Base-by-base conservation (phyloP, 2,888 invertebrate genomes). In the Linnaemya vulpina region DNA sequence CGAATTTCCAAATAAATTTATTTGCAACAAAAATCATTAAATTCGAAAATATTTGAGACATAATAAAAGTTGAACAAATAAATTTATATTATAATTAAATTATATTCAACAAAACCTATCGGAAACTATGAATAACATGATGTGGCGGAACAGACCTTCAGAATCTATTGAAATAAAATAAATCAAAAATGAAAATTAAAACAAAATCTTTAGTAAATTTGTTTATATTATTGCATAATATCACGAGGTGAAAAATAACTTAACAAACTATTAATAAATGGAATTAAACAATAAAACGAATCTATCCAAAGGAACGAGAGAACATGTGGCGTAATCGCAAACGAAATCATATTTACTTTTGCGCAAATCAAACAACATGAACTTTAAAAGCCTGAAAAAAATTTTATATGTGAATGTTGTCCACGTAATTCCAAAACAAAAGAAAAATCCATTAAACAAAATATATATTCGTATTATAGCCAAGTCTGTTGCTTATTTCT, bases 201-300 rank as follows among this genome's bases (percentile, higher is more conserved):
- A 30, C 3, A 2, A 30, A 30, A 30, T 30, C 30, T 30, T 30
- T 30, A 3, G 30, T 30, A 30, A 30, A 30, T 30, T 30, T 30
- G 2, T 30, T 30, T 30, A 38, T 60, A 20, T 25, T 78, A 65
- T 85, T 85, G 55, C 75, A 85, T 85, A 82, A 82, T 70, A 30
- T 20, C 25, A 53, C 75, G 75, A 75, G 30, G 73, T 78, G 78
- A 82, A 71, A 78, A 70, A 68, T 46, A 76, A 62, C 8, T 68
- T 65, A 30, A 30, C 8, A 83, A 73, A 74, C 25, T 75, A 79
- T 43, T 30, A 74, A 78, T n/a, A 70, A 76, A 76, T 71, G 55
- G 43, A 62, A 46, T 51, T 11, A 38, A 62, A 51, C 15, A 55
- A 65, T 51, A 46, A 60, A 60, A 62, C 35, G 40, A 74, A 63